These are phyloP conservation scores for Cnemophilus loriae DNA, from an alignment of 2,113 vertebrate species.

Conservation along the genomic window DNA sequence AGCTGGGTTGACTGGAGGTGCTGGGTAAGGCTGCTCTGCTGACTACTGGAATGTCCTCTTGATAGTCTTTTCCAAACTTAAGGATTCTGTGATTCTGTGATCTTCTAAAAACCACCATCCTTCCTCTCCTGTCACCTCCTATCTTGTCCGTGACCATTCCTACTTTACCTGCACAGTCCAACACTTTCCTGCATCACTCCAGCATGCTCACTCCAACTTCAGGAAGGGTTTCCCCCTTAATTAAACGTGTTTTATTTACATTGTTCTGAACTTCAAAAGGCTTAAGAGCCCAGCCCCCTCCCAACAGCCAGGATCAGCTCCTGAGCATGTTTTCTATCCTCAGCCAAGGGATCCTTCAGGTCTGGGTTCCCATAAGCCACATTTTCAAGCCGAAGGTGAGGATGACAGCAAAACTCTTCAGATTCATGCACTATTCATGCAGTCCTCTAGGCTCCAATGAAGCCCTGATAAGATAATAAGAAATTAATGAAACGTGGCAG, in stretches of 20 bases:
- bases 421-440: constrained; percentile 53
- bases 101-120: background rate
- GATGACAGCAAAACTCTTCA: constrained; percentile 9
- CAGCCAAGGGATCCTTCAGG: background rate
- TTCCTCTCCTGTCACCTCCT: background rate
- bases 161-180: background rate
- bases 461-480: constrained; percentile 55
- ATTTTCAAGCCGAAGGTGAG: constrained; percentile 32
- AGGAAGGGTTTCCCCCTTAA: background rate
- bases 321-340: background rate
- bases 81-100: background rate
- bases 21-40: background rate
- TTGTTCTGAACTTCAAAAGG: background rate
- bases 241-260: background rate
- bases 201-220: background rate
- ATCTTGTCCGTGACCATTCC: accelerated
- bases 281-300: background rate
- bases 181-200: background rate
- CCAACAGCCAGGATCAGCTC: background rate
- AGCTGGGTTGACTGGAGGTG: background rate
- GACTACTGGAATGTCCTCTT: background rate
- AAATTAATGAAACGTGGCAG: constrained; percentile 54
- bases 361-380: background rate
- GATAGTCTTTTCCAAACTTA: background rate
- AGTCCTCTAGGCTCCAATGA: constrained; percentile 37